Conservation (phyloP, 2,113 vertebrate species). For the Sinocyclocheilus anshuiensis region DNA sequence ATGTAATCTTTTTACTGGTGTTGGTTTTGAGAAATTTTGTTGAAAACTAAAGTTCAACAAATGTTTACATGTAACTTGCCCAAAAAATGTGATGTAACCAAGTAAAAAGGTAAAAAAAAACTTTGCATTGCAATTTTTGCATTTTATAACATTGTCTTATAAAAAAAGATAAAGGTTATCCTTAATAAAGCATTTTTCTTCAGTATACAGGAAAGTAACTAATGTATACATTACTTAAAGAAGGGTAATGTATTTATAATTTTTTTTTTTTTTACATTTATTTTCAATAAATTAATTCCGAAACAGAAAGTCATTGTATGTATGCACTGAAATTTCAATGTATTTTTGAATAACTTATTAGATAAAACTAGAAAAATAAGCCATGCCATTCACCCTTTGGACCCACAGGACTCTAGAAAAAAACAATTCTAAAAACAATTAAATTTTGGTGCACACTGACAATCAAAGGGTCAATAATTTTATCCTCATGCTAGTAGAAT, state of each 20-base stretch:
- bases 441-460: neutral
- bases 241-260: neutral
- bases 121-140: neutral
- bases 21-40: neutral
- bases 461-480: slow-evolving; percentile 4
- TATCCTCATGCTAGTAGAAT: neutral
- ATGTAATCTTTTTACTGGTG: neutral
- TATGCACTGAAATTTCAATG: neutral
- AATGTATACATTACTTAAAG: too few species aligned
- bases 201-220: neutral
- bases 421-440: neutral
- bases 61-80: neutral
- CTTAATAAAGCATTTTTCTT: neutral
- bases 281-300: neutral
- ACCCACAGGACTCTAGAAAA: neutral
- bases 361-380: neutral
- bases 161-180: neutral
- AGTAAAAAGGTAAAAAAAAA: neutral
- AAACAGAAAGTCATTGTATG: neutral
- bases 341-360: neutral
- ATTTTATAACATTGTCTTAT: neutral
- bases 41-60: neutral
- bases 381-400: neutral
- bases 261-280: neutral
- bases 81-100: neutral